A percentile compares a stretch with the other conserved stretches of the same genome.
These are phyloP conservation scores for Limonius californicus DNA, from an alignment of 1,140 invertebrate species.

Conservation along the genomic window DNA sequence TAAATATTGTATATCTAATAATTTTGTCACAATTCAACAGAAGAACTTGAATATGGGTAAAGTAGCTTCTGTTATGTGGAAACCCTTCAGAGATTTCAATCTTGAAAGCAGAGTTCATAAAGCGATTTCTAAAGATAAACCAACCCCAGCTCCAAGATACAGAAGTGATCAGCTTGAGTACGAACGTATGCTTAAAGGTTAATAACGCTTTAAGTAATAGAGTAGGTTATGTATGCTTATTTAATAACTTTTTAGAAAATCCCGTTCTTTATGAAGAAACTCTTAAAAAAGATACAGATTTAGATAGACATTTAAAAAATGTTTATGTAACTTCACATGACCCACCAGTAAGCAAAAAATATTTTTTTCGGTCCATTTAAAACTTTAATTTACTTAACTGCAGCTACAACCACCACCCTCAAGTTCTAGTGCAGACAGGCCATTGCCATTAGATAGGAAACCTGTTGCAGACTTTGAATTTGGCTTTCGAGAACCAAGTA, in stretches of 20 bases:
- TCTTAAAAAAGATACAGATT: conserved; percentile 53
- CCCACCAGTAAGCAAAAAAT: conserved; percentile 38
- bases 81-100: conserved; percentile 59
- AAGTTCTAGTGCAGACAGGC: conserved; percentile 32
- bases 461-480: conserved; percentile 49
- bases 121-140: conserved; percentile 64
- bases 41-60: conserved; percentile 50
- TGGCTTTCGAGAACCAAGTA: conserved; percentile 55
- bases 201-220: conserved; percentile 24
- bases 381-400: too few relatives aligned
- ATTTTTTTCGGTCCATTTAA: not conserved
- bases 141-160: conserved; percentile 59
- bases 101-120: conserved; percentile 67
- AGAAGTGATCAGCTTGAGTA: conserved; percentile 56
- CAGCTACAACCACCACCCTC: conserved; percentile 8
- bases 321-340: conserved; percentile 65
- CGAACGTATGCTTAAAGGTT: conserved; percentile 57
- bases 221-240: conserved; percentile 17
- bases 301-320: conserved; percentile 60
- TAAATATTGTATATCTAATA: too few relatives aligned
- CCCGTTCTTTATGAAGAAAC: conserved; percentile 57
- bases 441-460: conserved; percentile 49
- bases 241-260: conserved; percentile 57
- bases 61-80: conserved; percentile 48
- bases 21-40: not conserved